Conservation (phyloP, 2,113 vertebrate species). For the Stegostoma tigrinum region DNA sequence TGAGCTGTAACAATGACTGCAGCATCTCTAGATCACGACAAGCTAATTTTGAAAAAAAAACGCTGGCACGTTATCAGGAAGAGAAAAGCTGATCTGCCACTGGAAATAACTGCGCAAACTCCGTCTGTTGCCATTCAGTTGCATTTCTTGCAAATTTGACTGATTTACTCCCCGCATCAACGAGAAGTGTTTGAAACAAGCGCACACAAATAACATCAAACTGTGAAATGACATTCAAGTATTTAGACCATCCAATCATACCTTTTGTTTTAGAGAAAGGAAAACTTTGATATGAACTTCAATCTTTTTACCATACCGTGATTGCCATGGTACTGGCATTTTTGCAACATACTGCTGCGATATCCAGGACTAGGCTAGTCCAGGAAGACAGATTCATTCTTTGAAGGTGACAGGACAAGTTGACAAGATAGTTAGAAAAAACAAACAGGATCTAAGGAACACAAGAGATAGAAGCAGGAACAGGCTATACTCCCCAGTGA, state of each 20-base stretch:
- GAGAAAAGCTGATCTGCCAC: background rate
- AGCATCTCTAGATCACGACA: background rate
- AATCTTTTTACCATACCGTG: constrained; percentile 71
- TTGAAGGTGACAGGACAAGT: background rate
- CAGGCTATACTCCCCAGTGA: no score
- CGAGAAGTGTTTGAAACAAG: background rate
- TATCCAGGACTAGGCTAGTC: background rate
- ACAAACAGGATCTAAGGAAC: background rate
- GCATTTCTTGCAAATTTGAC: background rate
- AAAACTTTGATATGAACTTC: constrained; percentile 37
- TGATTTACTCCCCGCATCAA: background rate
- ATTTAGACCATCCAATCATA: background rate
- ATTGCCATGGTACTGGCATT: constrained; percentile 62
- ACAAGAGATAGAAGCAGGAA: background rate
- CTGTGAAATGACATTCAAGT: no score
- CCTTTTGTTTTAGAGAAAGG: background rate
- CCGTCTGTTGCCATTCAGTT: background rate
- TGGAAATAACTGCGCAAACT: background rate
- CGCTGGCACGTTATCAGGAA: no score
- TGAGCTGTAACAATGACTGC: background rate
- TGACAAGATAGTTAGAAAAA: background rate
- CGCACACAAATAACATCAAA: background rate
- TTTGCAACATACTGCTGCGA: constrained; percentile 2
- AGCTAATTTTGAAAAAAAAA: background rate
- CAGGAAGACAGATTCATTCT: background rate